Conservation (phyloP, 2,888 invertebrate species). For the Eristalinus aeneus region DNA sequence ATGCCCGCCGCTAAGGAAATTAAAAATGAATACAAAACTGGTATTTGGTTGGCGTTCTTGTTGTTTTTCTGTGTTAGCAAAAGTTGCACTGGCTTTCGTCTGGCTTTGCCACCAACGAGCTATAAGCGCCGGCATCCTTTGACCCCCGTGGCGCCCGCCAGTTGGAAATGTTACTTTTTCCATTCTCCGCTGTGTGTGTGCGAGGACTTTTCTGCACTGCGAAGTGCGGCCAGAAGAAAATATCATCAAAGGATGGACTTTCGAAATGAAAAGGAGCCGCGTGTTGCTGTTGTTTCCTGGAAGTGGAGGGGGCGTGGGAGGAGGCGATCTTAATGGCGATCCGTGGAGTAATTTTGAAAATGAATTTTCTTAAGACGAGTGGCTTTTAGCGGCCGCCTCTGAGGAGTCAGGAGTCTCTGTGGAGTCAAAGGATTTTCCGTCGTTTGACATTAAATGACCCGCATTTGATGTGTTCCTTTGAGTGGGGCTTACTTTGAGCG, state of each 20-base stretch:
- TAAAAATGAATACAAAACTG: slow-evolving; percentile 68
- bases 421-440: background rate
- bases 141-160: background rate
- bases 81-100: slow-evolving; percentile 30
- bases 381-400: background rate
- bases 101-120: background rate
- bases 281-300: background rate
- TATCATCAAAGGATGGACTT: slow-evolving; percentile 54
- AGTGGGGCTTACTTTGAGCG: background rate
- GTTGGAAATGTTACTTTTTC: background rate
- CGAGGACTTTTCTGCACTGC: slow-evolving; percentile 5
- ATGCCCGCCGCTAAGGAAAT: slow-evolving; percentile 62
- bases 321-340: background rate
- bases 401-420: background rate
- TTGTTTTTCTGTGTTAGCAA: slow-evolving; percentile 45
- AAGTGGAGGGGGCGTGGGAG: background rate
- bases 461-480: background rate
- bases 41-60: slow-evolving; percentile 34
- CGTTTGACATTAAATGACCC: background rate
- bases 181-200: background rate
- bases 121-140: slow-evolving; percentile 14
- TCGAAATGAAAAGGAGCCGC: slow-evolving; percentile 28
- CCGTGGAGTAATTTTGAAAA: slow-evolving; percentile 20
- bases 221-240: slow-evolving; percentile 50
- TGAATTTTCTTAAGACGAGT: slow-evolving; percentile 32